phyloP scores from a whole-genome alignment of 2,797 vertebrate genomes.

The Graptemys geographica region DNA sequence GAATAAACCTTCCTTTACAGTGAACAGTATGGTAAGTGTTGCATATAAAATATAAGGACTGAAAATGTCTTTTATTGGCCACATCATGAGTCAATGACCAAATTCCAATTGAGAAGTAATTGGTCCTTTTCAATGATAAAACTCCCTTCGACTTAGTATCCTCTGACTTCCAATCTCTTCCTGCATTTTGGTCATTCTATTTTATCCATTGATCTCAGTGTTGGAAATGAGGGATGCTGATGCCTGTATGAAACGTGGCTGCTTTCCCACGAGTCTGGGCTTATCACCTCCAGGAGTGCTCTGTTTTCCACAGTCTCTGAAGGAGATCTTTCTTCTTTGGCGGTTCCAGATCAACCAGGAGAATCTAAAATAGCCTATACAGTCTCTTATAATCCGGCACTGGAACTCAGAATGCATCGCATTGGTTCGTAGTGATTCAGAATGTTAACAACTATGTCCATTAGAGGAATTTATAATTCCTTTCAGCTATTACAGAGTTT shows the following conservation, averaged over 20 bases:
- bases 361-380: conserved; percentile 15
- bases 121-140: neutral
- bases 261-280: neutral
- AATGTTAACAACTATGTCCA: conserved; percentile 58
- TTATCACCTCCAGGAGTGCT: neutral
- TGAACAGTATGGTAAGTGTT: rapidly evolving
- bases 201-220: rapidly evolving
- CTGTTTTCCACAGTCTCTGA: neutral
- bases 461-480: conserved; percentile 63
- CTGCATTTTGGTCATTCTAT: neutral
- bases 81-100: rapidly evolving
- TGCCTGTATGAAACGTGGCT: neutral
- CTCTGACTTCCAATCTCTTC: rapidly evolving
- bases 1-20: rapidly evolving
- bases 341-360: conserved; percentile 9
- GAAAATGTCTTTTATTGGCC: neutral
- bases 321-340: neutral
- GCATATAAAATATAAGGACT: neutral
- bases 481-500: conserved; percentile 57
- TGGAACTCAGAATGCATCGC: neutral
- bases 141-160: neutral
- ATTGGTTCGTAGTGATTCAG: neutral
- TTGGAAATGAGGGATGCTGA: neutral
- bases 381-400: conserved; percentile 54
- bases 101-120: too few relatives aligned